These are phyloP conservation scores for Apantesis nais DNA, from an alignment of 2,888 invertebrate species.

Conservation along the genomic window DNA sequence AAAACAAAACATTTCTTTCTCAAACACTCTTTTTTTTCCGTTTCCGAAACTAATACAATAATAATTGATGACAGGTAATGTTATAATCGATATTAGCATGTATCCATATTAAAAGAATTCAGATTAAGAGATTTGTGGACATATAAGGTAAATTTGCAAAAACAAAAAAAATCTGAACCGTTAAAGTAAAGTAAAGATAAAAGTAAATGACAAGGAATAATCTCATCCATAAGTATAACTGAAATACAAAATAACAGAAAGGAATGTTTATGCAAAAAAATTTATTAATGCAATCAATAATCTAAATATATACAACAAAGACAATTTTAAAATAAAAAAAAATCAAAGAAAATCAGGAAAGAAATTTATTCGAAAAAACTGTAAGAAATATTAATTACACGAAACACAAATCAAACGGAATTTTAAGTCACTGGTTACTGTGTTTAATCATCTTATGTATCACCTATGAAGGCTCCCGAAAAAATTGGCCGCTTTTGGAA, in stretches of 20 bases:
- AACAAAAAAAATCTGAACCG: too few relatives aligned
- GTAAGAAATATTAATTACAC: too few relatives aligned
- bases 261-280: not conserved
- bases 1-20: not conserved
- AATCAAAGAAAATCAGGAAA: too few relatives aligned
- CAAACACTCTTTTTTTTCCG: too few relatives aligned
- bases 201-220: not conserved
- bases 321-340: too few relatives aligned
- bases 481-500: constrained; percentile 12
- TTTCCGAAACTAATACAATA: not conserved
- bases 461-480: constrained; percentile 18
- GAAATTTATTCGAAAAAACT: too few relatives aligned
- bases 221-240: not conserved
- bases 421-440: too few relatives aligned
- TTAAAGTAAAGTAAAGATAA: not conserved
- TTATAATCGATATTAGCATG: not conserved
- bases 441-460: constrained; percentile 5
- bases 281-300: not conserved
- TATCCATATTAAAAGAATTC: not conserved
- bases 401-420: too few relatives aligned
- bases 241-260: not conserved
- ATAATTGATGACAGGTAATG: not conserved
- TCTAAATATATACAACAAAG: too few relatives aligned
- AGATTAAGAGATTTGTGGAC: not conserved
- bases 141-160: not conserved